Conservation (phyloP, 2,888 invertebrate species). For the Strigamia crassipes region DNA sequence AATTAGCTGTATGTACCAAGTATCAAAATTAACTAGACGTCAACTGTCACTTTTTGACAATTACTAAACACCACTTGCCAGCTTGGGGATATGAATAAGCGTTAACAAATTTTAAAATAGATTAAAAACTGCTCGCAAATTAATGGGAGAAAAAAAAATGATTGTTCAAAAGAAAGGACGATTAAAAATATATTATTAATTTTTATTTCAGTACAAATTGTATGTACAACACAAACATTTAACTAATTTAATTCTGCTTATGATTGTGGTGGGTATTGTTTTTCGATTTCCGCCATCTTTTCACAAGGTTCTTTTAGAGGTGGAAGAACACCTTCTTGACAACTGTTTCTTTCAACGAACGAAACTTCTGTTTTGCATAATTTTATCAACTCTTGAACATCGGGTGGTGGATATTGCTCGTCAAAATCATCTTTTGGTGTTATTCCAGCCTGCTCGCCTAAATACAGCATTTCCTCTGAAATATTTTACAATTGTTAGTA, state of each 20-base stretch:
- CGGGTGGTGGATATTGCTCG: background rate
- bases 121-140: no score
- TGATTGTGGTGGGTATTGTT: background rate
- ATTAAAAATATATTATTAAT: no score
- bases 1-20: background rate
- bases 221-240: no score
- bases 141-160: no score
- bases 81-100: no score
- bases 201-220: no score
- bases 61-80: background rate
- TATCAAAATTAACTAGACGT: background rate
- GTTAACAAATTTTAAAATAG: no score
- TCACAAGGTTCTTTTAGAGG: background rate
- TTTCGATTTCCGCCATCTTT: background rate
- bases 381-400: background rate
- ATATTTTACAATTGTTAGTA: background rate
- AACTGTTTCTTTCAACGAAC: background rate
- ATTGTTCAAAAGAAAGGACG: no score
- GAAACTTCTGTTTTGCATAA: background rate
- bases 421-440: background rate
- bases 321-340: background rate
- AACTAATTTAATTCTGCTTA: no score
- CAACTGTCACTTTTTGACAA: background rate
- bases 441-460: background rate
- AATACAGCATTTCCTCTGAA: slow-evolving; percentile 4